These are phyloP conservation scores for Helicoverpa armigera DNA, from an alignment of 1,140 invertebrate species.

Conservation along the genomic window DNA sequence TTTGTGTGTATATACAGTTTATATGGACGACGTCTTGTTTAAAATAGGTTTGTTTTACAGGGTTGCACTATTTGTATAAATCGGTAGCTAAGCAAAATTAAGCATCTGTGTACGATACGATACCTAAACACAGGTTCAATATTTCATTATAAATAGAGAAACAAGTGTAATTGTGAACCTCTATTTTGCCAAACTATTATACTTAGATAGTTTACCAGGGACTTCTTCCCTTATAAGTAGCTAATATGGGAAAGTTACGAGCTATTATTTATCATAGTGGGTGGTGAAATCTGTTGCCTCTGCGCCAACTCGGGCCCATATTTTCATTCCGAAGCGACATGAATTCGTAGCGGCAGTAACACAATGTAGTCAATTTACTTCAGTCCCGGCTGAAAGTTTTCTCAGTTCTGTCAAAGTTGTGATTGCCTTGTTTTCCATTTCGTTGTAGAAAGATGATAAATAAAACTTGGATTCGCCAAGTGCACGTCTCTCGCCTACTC, in stretches of 20 bases:
- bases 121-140: background rate
- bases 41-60: too few relatives aligned
- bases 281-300: conserved; percentile 44
- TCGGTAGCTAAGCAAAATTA: too few relatives aligned
- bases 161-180: conserved; percentile 18
- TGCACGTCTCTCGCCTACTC: conserved; percentile 7
- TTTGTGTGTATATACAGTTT: background rate
- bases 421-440: conserved; percentile 75
- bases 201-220: conserved; percentile 34
- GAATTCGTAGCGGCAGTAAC: conserved; percentile 60
- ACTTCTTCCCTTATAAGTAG: conserved; percentile 34
- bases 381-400: conserved; percentile 62
- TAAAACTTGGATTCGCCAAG: conserved; percentile 58
- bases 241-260: conserved; percentile 46
- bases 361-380: conserved; percentile 72
- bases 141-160: conserved; percentile 18
- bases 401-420: conserved; percentile 67
- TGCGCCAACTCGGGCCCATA: conserved; percentile 35
- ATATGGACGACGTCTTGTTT: too few relatives aligned
- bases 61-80: too few relatives aligned
- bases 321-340: conserved; percentile 53
- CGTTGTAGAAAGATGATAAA: conserved; percentile 67
- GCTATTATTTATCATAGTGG: conserved; percentile 48
- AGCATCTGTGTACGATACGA: background rate
- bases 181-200: conserved; percentile 35